Conservation (phyloP, 2,113 vertebrate species). For the Petrocephalus microphthalmus region DNA sequence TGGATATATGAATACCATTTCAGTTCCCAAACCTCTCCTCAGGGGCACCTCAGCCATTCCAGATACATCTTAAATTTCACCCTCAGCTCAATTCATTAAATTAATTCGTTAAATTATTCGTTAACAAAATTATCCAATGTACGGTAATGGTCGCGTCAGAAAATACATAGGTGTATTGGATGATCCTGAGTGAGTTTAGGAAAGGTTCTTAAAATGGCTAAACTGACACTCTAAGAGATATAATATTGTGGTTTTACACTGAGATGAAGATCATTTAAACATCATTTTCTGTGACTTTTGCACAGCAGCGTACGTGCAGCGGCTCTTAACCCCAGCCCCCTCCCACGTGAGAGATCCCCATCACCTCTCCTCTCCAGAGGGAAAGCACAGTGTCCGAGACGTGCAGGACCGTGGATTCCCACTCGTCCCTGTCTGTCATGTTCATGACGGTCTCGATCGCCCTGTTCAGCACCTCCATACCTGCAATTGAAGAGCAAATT, state of each 20-base stretch:
- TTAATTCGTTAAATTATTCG: neutral
- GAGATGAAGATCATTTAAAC: neutral
- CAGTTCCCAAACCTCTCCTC: neutral
- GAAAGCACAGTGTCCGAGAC: conserved; percentile 79
- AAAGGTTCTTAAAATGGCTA: neutral
- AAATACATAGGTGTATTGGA: neutral
- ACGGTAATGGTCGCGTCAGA: neutral
- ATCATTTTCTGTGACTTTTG: neutral
- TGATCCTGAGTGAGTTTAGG: neutral
- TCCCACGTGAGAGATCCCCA: neutral
- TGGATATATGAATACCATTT: neutral
- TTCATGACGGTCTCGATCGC: conserved; percentile 79
- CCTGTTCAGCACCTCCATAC: conserved; percentile 88
- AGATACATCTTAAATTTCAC: neutral
- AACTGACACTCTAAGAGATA: neutral
- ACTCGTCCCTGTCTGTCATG: conserved; percentile 63
- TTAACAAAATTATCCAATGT: neutral
- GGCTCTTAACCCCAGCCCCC: neutral
- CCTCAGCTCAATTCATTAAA: neutral
- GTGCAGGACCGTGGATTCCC: conserved; percentile 71
- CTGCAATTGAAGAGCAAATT: conserved; percentile 42
- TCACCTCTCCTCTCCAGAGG: conserved; percentile 67
- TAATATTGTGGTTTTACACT: neutral
- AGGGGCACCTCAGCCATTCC: neutral
- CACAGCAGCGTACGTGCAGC: neutral